These are phyloP conservation scores for Bombus vancouverensis DNA, from an alignment of 1,140 invertebrate genomes.

Conservation along the genomic window DNA sequence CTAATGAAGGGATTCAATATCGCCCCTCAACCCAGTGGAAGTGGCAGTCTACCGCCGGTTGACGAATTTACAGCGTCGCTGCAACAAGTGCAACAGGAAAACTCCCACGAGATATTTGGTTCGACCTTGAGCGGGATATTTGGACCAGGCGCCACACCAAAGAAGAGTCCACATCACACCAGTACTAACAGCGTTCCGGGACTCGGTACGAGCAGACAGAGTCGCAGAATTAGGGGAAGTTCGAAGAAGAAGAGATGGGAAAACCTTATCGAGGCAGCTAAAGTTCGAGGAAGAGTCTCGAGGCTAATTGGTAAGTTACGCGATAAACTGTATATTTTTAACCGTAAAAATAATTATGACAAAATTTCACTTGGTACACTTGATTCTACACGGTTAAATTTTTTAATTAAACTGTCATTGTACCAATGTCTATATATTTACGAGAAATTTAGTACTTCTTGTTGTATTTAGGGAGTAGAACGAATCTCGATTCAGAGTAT, in stretches of 20 bases:
- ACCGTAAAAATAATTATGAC: neutral
- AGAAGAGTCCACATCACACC: slow-evolving; percentile 85
- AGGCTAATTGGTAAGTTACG: slow-evolving; percentile 86
- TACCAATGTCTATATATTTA: too few relatives aligned
- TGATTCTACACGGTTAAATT: neutral
- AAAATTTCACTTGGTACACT: neutral
- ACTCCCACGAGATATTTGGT: slow-evolving; percentile 80
- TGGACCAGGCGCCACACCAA: slow-evolving; percentile 71
- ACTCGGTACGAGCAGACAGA: slow-evolving; percentile 74
- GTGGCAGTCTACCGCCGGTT: slow-evolving; percentile 86
- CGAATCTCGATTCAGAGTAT: too few relatives aligned
- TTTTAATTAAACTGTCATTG: neutral
- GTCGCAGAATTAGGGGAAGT: slow-evolving; percentile 63
- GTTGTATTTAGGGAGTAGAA: too few relatives aligned
- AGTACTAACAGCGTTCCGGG: slow-evolving; percentile 84
- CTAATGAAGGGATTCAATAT: slow-evolving; percentile 98
- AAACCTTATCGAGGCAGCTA: slow-evolving; percentile 93
- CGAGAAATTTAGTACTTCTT: too few relatives aligned
- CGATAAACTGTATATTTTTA: too few relatives aligned
- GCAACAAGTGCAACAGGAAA: slow-evolving; percentile 83
- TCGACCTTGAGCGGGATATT: slow-evolving; percentile 81
- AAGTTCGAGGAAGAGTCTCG: slow-evolving; percentile 87
- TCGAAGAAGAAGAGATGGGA: slow-evolving; percentile 84
- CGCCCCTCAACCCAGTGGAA: slow-evolving; percentile 85
- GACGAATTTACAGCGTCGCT: slow-evolving; percentile 89